A percentile compares a stretch with the other conserved stretches of the same genome.
These are phyloP conservation scores for Grammomys dolichurus DNA, from an alignment of 2,113 vertebrate species.

Conservation along the genomic window DNA sequence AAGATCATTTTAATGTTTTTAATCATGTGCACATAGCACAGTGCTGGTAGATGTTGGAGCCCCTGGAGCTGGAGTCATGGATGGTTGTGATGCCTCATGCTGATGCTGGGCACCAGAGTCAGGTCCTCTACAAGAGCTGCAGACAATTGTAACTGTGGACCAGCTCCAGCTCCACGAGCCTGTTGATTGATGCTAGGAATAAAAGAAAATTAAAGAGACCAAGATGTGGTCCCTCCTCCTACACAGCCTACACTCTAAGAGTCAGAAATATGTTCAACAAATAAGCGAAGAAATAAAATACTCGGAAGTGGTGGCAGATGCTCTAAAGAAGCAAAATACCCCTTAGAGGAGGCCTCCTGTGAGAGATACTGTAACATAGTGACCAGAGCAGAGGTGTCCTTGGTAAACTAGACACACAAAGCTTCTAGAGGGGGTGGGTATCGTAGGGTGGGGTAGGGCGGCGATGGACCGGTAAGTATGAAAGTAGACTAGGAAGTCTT, in stretches of 20 bases:
- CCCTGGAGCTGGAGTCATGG: neutral
- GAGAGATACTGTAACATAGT: neutral
- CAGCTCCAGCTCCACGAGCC: neutral
- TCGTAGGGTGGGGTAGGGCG: no score
- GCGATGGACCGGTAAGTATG: neutral
- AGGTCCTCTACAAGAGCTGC: neutral
- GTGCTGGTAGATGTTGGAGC: neutral
- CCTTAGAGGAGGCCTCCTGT: neutral
- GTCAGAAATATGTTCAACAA: conserved; percentile 37
- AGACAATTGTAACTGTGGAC: neutral
- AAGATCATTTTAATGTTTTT: neutral
- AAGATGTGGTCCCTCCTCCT: neutral
- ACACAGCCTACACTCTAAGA: neutral
- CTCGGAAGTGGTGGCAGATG: neutral
- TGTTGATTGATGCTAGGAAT: neutral
- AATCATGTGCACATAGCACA: neutral
- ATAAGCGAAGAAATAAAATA: conserved; percentile 10
- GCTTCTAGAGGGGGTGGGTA: no score
- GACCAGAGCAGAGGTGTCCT: neutral
- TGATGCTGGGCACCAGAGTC: neutral
- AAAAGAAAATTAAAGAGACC: conserved; percentile 33
- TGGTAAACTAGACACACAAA: neutral
- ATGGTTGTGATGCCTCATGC: neutral
- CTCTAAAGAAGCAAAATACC: neutral
- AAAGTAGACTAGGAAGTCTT: neutral